Percentiles rank a stretch among this genome's conserved stretches.
These are phyloP conservation scores for Venustaconcha ellipsiformis DNA, from an alignment of 1,140 invertebrate genomes.

Conservation along the genomic window DNA sequence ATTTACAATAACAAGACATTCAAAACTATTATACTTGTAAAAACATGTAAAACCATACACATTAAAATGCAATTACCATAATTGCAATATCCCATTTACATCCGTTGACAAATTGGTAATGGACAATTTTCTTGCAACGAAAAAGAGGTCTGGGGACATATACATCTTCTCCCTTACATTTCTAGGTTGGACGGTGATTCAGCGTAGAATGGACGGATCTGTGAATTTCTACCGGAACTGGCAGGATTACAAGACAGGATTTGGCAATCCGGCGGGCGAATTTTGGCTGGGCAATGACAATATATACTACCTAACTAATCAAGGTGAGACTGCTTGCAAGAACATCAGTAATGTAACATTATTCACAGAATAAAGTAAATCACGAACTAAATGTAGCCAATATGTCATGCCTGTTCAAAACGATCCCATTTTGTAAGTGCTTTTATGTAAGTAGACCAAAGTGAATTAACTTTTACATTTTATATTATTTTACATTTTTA, in stretches of 20 bases:
- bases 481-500: background rate
- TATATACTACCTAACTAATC: conserved; percentile 70
- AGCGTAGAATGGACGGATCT: conserved; percentile 83
- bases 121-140: too few relatives aligned
- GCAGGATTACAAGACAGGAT: conserved; percentile 75
- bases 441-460: background rate
- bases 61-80: too few relatives aligned
- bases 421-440: background rate
- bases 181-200: conserved; percentile 88
- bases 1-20: too few relatives aligned
- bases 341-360: too few relatives aligned
- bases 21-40: too few relatives aligned
- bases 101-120: too few relatives aligned
- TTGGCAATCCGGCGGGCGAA: conserved; percentile 73
- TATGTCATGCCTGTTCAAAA: background rate
- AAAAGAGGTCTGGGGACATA: too few relatives aligned
- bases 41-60: too few relatives aligned
- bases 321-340: conserved; percentile 46
- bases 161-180: background rate
- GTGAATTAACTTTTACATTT: background rate
- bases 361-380: background rate
- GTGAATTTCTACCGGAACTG: conserved; percentile 76
- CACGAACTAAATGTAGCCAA: conserved; percentile 1
- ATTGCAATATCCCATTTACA: too few relatives aligned
- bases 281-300: conserved; percentile 79